Conservation (phyloP, 2,113 vertebrate species). For the Tiliqua scincoides region DNA sequence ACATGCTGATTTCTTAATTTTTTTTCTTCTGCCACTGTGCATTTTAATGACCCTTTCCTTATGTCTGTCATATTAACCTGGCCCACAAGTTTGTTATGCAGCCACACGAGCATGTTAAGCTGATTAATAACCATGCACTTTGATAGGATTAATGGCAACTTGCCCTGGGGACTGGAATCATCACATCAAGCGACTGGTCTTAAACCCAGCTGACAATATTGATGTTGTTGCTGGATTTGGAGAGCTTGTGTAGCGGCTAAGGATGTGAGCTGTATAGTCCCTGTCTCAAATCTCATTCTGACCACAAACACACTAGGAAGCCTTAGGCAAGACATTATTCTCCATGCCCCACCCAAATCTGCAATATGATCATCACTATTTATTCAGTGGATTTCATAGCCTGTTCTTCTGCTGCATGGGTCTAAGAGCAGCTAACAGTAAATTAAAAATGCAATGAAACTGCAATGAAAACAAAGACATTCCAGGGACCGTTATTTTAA, state of each 20-base stretch:
- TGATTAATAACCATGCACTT: neutral
- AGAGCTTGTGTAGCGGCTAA: neutral
- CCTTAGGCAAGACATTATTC: neutral
- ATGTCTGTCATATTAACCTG: neutral
- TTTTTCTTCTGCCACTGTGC: neutral
- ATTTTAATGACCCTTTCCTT: neutral
- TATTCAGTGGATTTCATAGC: no score
- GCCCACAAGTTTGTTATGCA: neutral
- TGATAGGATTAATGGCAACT: neutral
- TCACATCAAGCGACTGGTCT: neutral
- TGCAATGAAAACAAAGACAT: no score
- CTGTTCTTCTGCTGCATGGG: no score
- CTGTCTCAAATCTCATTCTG: neutral
- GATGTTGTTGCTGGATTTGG: neutral
- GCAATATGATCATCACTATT: no score
- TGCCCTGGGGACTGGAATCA: neutral
- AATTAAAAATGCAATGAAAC: no score
- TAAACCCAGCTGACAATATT: neutral
- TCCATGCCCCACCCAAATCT: neutral
- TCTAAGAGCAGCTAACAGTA: no score
- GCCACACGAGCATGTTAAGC: neutral
- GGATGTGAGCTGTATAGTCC: neutral
- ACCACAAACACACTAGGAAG: neutral
- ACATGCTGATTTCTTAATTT: neutral
- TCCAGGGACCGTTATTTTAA: no score